phyloP scores from a whole-genome alignment of 1,140 invertebrate species.

The Rhynchophorus ferrugineus region DNA sequence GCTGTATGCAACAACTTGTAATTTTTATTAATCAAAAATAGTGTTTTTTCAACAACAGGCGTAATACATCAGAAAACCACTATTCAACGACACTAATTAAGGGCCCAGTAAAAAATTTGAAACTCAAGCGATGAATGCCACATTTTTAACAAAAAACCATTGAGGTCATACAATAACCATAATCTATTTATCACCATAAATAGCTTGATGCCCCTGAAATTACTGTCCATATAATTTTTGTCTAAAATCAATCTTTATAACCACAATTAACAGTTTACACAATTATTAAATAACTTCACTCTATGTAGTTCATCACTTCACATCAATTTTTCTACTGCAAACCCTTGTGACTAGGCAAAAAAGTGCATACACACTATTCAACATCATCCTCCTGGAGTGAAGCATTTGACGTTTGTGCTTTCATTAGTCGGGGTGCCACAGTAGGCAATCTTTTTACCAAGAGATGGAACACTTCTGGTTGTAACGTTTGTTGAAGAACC shows the following conservation, averaged over 20 bases:
- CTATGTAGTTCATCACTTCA: constrained; percentile 1
- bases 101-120: neutral
- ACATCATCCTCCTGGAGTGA: constrained; percentile 40
- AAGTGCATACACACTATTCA: constrained; percentile 29
- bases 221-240: no score
- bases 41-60: constrained; percentile 2
- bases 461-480: constrained; percentile 83
- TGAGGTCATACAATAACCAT: no score
- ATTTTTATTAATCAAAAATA: constrained; percentile 6
- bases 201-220: neutral
- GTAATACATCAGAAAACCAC: neutral
- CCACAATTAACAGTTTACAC: constrained; percentile 1
- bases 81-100: constrained; percentile 2
- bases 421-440: constrained; percentile 39
- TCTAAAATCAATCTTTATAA: no score
- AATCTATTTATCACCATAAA: neutral
- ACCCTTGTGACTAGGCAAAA: constrained; percentile 24
- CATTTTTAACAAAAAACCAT: no score
- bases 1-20: constrained; percentile 2
- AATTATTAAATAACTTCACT: neutral
- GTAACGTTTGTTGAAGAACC: constrained; percentile 70
- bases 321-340: constrained; percentile 15
- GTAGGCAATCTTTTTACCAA: constrained; percentile 76
- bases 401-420: constrained; percentile 26
- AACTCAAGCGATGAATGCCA: neutral